These are phyloP conservation scores for Astropecten irregularis DNA, from an alignment of 53 echinoderm and acorn worm species.

Conservation along the genomic window DNA sequence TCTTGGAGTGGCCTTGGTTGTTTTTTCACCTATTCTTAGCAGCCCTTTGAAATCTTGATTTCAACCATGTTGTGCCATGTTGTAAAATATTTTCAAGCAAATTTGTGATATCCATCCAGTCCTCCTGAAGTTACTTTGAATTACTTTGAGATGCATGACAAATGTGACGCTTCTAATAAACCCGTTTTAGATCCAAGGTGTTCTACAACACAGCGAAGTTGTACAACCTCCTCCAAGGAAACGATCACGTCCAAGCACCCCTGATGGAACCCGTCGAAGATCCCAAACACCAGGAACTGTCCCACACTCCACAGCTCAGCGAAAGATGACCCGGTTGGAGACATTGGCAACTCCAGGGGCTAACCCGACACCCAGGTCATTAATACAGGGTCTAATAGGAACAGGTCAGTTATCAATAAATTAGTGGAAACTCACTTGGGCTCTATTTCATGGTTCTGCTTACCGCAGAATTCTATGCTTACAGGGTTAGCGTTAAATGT, in stretches of 20 bases:
- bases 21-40: too few relatives aligned
- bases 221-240: constrained; percentile 51
- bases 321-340: constrained; percentile 21
- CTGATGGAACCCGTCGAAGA: constrained; percentile 14
- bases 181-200: constrained; percentile 55
- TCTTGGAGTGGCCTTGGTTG: too few relatives aligned
- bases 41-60: too few relatives aligned
- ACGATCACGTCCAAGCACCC: constrained; percentile 9
- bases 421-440: too few relatives aligned
- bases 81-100: too few relatives aligned
- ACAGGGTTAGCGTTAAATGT: too few relatives aligned
- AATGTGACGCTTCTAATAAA: neutral
- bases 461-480: too few relatives aligned
- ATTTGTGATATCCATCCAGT: too few relatives aligned
- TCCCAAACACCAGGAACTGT: constrained; percentile 54
- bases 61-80: too few relatives aligned
- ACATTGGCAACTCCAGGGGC: constrained; percentile 57
- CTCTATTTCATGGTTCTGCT: too few relatives aligned
- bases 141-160: too few relatives aligned
- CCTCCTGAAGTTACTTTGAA: too few relatives aligned
- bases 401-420: constrained; percentile 37
- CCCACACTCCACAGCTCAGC: constrained; percentile 22
- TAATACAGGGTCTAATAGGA: constrained; percentile 66
- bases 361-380: constrained; percentile 70
- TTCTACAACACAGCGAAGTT: constrained; percentile 58